Percentiles rank a stretch among this genome's conserved stretches.
Evolutionary conservation across 2,888 invertebrate genomes (phyloP).

Genomic region (Sinhomidia bicolor): DNA sequence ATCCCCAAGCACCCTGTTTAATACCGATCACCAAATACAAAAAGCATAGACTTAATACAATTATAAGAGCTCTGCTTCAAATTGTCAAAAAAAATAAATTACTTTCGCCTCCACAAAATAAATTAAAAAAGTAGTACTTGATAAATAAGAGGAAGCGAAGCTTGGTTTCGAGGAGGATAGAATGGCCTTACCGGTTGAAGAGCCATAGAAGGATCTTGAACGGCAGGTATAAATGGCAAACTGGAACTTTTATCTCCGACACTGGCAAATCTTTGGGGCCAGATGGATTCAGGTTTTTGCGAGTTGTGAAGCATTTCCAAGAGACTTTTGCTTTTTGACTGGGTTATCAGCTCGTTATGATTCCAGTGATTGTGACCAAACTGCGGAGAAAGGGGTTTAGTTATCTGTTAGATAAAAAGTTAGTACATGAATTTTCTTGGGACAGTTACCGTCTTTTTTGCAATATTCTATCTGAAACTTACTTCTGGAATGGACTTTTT

Average conservation of each 20-base stretch:
- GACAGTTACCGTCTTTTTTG: not conserved
- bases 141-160: constrained; percentile 6
- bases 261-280: constrained; percentile 72
- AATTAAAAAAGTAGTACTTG: not conserved
- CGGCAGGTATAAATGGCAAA: constrained; percentile 76
- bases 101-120: constrained; percentile 4
- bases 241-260: constrained; percentile 74
- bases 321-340: constrained; percentile 73
- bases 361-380: constrained; percentile 59
- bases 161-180: not conserved
- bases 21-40: constrained; percentile 65
- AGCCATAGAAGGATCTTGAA: constrained; percentile 63
- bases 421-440: not conserved
- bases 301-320: constrained; percentile 74
- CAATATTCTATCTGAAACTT: constrained; percentile 4
- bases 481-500: constrained; percentile 81
- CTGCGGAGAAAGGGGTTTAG: constrained; percentile 65
- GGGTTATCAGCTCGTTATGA: constrained; percentile 57
- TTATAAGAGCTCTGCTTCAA: not conserved
- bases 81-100: constrained; percentile 11
- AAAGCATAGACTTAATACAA: constrained; percentile 37
- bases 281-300: constrained; percentile 65
- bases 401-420: constrained; percentile 37
- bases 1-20: constrained; percentile 73
- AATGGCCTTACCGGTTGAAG: constrained; percentile 54